Base-by-base conservation (phyloP, 64 coral and sea anemone species). In the Stichodactyla helianthus region DNA sequence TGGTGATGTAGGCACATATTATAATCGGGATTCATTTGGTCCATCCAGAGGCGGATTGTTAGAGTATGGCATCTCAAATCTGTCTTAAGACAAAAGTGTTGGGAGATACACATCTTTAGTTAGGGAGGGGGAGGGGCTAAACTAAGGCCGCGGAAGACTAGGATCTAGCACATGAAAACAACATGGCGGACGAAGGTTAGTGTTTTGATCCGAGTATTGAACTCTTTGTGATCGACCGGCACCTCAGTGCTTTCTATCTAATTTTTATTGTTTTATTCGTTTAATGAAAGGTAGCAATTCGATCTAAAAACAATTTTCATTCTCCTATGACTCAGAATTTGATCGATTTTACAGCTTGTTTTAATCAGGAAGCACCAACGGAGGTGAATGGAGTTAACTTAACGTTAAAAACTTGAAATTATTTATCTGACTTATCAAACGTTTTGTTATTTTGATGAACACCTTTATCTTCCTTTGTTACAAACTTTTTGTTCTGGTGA, bases 101-200 rank as follows among this genome's bases (percentile, higher is more conserved):
- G 35, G 35, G 35, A 44, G 35, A 44, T 44, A 44, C 14, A 11
- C 1, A 1, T 15, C 55, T 58, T 58, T 58, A 58, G 55, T 58
- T 58, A 9, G 55, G 55, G 55, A 15, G 65, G 65, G 65, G 65
- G 65, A 70, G 65, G 65, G 22, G 65, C 65, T 25, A 19, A 57
- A 59, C 16, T 59, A 16, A 27, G 4, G 31, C 6, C n/a, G 52
- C n/a, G 35, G 55, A 74, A 80, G 84, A 79, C 84, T 23, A 22
- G 63, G 26, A 83, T 53, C 82, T 50, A 74, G 60, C 86, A 82
- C 84, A 68, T 85, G 12, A 53, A 83, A 52, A 1, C 77, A 52
- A 6, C 77, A 92, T 92, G 90, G 90, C 90, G 90, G 85, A 92
- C 85, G 90, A 92, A 51, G 90, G 90, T 92, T 22, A 87, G 90